A percentile compares a stretch with the other conserved stretches of the same genome.
These are phyloP conservation scores for Phycodurus eques DNA, from an alignment of 2,113 vertebrate species.

Conservation along the genomic window DNA sequence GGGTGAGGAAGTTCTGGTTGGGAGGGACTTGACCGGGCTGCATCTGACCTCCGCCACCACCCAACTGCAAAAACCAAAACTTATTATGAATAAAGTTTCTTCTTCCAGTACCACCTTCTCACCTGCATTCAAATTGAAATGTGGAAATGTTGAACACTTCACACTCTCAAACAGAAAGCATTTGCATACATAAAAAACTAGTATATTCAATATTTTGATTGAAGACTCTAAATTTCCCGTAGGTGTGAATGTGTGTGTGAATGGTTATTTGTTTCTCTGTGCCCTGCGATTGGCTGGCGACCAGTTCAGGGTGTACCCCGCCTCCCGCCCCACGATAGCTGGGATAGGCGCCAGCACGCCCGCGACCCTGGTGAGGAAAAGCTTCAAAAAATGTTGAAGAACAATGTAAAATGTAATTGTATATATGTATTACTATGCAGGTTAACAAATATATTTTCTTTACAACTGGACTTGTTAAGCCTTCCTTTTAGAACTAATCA, in stretches of 20 bases:
- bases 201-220: too few species aligned
- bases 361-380: too few species aligned
- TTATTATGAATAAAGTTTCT: background rate
- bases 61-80: constrained; percentile 39
- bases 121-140: background rate
- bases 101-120: background rate
- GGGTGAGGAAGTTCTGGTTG: constrained; percentile 71
- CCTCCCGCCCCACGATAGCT: too few species aligned
- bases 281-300: too few species aligned
- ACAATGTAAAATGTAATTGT: too few species aligned
- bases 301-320: too few species aligned
- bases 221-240: too few species aligned
- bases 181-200: background rate
- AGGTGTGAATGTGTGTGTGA: too few species aligned
- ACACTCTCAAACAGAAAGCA: background rate
- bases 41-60: constrained; percentile 66
- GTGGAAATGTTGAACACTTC: background rate
- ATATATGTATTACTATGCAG: too few species aligned
- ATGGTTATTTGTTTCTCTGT: too few species aligned
- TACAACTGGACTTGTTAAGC: background rate
- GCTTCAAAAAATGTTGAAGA: too few species aligned
- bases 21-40: constrained; percentile 69
- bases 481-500: background rate
- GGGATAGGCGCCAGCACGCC: too few species aligned
- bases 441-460: background rate